Evolutionary conservation across 2,888 invertebrate genomes (phyloP), one percentile per base, ranked within the genome.

Genomic region (Latrodectus elegans): DNA sequence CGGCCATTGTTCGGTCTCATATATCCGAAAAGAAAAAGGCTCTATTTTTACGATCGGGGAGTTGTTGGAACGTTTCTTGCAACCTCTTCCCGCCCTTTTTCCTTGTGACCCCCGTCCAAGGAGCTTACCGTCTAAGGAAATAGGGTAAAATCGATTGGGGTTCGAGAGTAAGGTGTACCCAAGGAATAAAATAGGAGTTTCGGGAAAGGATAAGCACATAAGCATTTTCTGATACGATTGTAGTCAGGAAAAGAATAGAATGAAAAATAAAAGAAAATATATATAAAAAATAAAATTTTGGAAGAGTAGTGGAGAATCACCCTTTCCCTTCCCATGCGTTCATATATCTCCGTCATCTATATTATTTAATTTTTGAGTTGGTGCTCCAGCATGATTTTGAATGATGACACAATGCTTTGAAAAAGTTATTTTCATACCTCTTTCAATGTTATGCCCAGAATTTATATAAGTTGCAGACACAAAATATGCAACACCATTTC

Each of bases 141-240:
- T 81, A 77, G 76, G 75, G 72, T 64, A 76, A 75, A 87, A 87
- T 77, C 81, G 81, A 82, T 81, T 76, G 55, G 72, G 85, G 70
- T 77, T 87, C 71, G 67, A 81, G 76, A 65, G 86, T 73, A 67
- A 51, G 67, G 73, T 72, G 77, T 77, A 68, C 53, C 53, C 60
- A 73, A 64, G 80, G 70, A 26, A 80, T 71, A 71, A 71, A 86
- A 80, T 17, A 17, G 22, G 52, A 53, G 64, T 14, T 64, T n/a
- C 67, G 73, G 78, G 67, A 71, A 26, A 53, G 81, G 72, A 76
- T 87, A 87, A 87, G 81, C 81, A 55, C 76, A 74, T 79, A 85
- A 79, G 84, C 84, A 85, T 85, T 85, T 84, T 84, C 84, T 84
- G 84, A 84, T 84, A 84, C 77, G 84, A 78, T 77, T 84, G 67